Evolutionary conservation across 2,888 invertebrate species (phyloP), one percentile per base, ranked within the genome.

Genomic region (Cephus nigrinus): DNA sequence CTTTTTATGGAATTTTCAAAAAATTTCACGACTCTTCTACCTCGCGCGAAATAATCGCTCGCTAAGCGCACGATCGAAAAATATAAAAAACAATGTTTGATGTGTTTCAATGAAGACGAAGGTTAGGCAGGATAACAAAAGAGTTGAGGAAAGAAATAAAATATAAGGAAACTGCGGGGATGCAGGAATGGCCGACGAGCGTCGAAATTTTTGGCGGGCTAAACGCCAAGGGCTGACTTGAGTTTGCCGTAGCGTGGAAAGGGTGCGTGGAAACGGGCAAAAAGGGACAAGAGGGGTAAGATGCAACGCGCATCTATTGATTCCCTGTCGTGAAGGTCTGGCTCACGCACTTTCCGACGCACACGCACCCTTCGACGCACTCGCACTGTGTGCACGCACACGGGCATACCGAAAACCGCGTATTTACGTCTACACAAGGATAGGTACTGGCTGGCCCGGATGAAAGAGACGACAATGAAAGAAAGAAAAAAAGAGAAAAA

Each of bases 271-370:
- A 82, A 84, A 83, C 79, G 85, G 84, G 82, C 85, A 74, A 86
- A 87, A 86, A 84, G 83, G 84, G 84, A 80, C 73, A 72, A 82
- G 88, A 86, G 87, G 87, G 88, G 87, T 85, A 88, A 89, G 90
- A 90, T 91, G 90, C 90, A 90, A 89, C 88, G 90, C 87, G 86
- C 90, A 90, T 90, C 90, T 91, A 91, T 91, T 91, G 91, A 91
- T 91, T 91, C 90, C 87, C 88, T 35, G 76, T 73, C 72, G 69
- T 72, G 80, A 72, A 74, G 55, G 71, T 76, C 32, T 74, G 55
- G 75, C 78, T 79, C 76, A 74, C 80, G 79, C 87, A 84, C 83
- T 86, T 84, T 84, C 69, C 84, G 84, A 85, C 85, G 85, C 85
- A 76, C 78, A 80, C 84, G 84, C 83, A 81, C 79, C 81, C 80